Base-by-base conservation (phyloP, 2,888 invertebrate species). In the Macrosiphum euphorbiae region DNA sequence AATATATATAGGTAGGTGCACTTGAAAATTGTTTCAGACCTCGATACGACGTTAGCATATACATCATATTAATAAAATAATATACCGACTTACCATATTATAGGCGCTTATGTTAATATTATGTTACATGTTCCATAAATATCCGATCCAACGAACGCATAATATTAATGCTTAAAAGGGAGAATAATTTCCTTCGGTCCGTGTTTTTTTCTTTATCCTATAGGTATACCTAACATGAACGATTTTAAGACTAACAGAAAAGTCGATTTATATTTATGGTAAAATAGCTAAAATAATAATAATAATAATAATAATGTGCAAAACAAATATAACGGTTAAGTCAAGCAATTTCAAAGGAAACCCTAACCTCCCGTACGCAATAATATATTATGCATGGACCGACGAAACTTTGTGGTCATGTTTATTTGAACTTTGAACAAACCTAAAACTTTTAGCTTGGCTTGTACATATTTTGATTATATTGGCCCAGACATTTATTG, bases 381-480 rank as follows among this genome's bases (percentile, higher is more conserved):
- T 91, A 85, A 91, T 91, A n/a, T 85, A 91, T 91, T 91, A 91
- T 85, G 50, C 44, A 91, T 44, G 91, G 2, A 11, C n/a, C 44
- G 55, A 28, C 11, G 24, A 58, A 85, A 91, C 85, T 91, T 55
- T 85, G 91, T 44, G 91, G 85, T 91, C 91, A 7, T 91, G 55
- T 85, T 91, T 91, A 85, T 91, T 91, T 44, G 55, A 85, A 91
- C 84, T 91, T 20, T 28, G 44, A 85, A 85, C 85, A 28, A 44
- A 85, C 85, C 28, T 8, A 44, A 44, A 91, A 85, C 85, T 91
- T 85, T 90, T 85, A 58, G 44, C 85, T 28, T 5, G 52, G 24
- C n/a, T 52, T 11, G 44, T 85, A 85, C 44, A 58, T 85, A 24
- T 85, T 91, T 91, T 44, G 55, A 91, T 91, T 91, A 44, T 58